Evolutionary conservation across 2,888 invertebrate species (phyloP).

Genomic region (Ptilodon capucinus): DNA sequence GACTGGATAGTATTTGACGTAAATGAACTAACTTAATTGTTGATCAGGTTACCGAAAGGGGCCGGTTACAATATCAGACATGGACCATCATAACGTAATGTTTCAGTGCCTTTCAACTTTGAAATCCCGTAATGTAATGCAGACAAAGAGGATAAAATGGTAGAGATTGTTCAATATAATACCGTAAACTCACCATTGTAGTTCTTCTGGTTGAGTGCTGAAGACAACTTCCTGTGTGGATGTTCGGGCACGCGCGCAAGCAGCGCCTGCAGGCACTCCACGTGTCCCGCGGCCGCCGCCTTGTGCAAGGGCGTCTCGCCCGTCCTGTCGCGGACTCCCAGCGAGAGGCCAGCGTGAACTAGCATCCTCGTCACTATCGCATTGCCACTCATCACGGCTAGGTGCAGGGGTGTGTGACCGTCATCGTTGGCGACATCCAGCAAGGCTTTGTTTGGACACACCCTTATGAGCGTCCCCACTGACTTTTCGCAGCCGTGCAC

Average conservation of each 20-base stretch:
- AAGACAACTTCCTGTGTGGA: conserved; percentile 61
- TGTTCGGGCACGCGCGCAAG: conserved; percentile 83
- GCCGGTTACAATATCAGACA: no score
- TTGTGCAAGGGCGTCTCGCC: conserved; percentile 95
- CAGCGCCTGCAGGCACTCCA: conserved; percentile 88
- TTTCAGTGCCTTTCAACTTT: no score
- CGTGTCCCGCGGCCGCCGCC: conserved; percentile 87
- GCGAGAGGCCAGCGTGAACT: conserved; percentile 89
- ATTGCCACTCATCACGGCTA: conserved; percentile 91
- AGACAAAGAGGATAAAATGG: no score
- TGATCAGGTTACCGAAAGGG: no score
- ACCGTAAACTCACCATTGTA: conserved; percentile 88
- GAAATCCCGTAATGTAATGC: no score
- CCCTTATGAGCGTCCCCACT: conserved; percentile 87
- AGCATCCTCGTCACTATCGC: conserved; percentile 88
- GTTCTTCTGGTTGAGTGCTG: conserved; percentile 90
- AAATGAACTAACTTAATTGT: no score
- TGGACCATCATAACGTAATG: no score
- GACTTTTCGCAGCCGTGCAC: conserved; percentile 88
- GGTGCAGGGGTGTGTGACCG: conserved; percentile 91
- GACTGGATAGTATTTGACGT: no score
- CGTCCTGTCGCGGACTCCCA: conserved; percentile 85
- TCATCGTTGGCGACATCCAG: conserved; percentile 92
- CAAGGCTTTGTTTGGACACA: conserved; percentile 89
- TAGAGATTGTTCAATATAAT: no score